Percentiles rank a stretch among this genome's conserved stretches.
Evolutionary conservation across 2,888 invertebrate species (phyloP).

Genomic region (Seira musarum): DNA sequence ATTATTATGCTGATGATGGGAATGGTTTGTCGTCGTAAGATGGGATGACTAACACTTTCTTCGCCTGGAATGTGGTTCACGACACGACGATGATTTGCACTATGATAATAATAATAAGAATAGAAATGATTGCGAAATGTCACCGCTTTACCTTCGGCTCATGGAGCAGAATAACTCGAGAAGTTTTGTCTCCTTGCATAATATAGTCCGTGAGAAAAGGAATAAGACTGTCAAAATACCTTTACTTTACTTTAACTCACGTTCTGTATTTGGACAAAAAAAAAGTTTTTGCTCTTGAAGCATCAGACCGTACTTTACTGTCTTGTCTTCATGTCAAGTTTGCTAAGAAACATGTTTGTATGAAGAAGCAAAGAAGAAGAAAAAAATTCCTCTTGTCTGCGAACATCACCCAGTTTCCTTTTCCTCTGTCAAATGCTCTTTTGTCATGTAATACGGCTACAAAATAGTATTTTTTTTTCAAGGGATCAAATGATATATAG

Average conservation of each 20-base stretch:
- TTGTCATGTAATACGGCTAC: too few species aligned
- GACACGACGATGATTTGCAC: conserved; percentile 41
- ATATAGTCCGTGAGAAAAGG: conserved; percentile 24
- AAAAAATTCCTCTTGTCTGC: conserved; percentile 9
- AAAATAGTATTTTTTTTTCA: too few species aligned
- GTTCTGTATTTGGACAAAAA: neutral
- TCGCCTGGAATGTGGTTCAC: too few species aligned
- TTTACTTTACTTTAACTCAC: conserved; percentile 20
- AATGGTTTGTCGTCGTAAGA: neutral
- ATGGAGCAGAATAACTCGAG: conserved; percentile 10
- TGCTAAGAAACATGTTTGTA: too few species aligned
- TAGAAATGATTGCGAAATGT: conserved; percentile 55
- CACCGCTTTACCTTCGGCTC: conserved; percentile 34
- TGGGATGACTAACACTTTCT: too few species aligned
- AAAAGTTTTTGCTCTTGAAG: too few species aligned
- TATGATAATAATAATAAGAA: conserved; percentile 48
- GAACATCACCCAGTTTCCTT: conserved; percentile 43
- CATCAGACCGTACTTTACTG: too few species aligned
- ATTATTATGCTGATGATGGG: conserved; percentile 13
- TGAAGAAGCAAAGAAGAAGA: too few species aligned
- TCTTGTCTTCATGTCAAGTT: too few species aligned
- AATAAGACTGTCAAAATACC: conserved; percentile 30
- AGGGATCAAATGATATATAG: too few species aligned
- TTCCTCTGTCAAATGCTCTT: conserved; percentile 33
- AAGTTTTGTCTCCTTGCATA: conserved; percentile 39